These are phyloP conservation scores for Spodoptera frugiperda DNA, from an alignment of 1,140 invertebrate genomes.

Conservation along the genomic window DNA sequence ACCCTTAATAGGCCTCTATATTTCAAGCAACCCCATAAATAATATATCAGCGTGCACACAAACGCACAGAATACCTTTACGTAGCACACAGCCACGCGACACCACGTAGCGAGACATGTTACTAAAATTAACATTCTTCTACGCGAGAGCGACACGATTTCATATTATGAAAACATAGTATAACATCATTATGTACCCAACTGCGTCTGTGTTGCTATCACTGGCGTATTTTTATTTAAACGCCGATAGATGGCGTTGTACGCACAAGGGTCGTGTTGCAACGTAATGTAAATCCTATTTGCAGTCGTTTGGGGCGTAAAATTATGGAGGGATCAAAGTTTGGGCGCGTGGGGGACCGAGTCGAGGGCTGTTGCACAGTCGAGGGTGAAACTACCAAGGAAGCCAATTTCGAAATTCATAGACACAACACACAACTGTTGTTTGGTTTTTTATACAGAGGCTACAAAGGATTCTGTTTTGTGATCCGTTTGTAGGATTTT, in stretches of 20 bases:
- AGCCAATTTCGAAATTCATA: neutral
- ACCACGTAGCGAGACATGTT: conserved; percentile 21
- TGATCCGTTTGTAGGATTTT: too few species aligned
- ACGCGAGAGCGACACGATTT: conserved; percentile 54
- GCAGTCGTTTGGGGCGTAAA: conserved; percentile 13
- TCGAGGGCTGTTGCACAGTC: neutral
- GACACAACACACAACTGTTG: too few species aligned
- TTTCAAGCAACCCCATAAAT: conserved; percentile 4
- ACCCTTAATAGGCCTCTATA: neutral
- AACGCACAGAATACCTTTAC: conserved; percentile 4
- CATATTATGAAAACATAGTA: conserved; percentile 58
- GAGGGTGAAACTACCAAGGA: conserved; percentile 3
- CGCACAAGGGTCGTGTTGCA: conserved; percentile 5
- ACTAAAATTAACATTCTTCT: conserved; percentile 53
- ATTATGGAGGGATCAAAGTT: conserved; percentile 8
- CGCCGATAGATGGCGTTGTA: conserved; percentile 19
- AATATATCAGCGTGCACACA: neutral
- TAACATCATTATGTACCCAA: conserved; percentile 21
- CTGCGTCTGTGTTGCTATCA: conserved; percentile 1
- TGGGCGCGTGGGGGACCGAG: neutral
- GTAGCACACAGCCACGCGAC: neutral
- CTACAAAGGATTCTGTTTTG: too few species aligned
- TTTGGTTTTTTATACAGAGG: too few species aligned
- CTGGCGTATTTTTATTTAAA: neutral
- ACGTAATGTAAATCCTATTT: conserved; percentile 11